phyloP scores from a whole-genome alignment of 2,888 invertebrate species.

The Adelphocoris suturalis region DNA sequence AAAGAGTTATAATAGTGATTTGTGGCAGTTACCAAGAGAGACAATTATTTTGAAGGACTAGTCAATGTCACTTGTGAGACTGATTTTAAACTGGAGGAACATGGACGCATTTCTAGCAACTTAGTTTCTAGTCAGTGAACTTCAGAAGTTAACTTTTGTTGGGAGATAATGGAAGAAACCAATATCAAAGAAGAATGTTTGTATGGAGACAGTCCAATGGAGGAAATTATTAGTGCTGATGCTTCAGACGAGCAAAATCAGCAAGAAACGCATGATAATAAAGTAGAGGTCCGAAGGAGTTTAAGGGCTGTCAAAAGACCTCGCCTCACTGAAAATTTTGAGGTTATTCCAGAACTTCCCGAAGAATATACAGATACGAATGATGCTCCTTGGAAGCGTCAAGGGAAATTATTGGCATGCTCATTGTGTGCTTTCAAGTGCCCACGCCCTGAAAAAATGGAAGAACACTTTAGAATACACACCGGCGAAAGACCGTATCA shows the following conservation, averaged over 20 bases:
- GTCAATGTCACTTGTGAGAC: constrained; percentile 26
- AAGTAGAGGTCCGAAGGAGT: background rate
- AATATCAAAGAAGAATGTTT: background rate
- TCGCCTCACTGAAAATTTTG: background rate
- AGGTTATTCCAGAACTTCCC: background rate
- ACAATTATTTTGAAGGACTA: background rate
- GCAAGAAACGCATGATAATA: background rate
- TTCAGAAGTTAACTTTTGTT: background rate
- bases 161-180: background rate
- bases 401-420: constrained; percentile 14
- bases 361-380: background rate
- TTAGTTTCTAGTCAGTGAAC: constrained; percentile 3
- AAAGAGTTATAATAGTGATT: too few relatives aligned
- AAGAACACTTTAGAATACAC: constrained; percentile 48
- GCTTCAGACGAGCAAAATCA: background rate
- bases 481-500: constrained; percentile 60
- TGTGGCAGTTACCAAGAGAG: background rate
- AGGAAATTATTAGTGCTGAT: background rate
- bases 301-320: background rate
- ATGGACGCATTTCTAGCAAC: background rate
- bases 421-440: constrained; percentile 44
- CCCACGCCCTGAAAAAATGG: constrained; percentile 43
- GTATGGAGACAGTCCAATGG: background rate
- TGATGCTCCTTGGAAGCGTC: background rate
- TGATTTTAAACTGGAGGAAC: background rate